Conservation (phyloP, 2,113 vertebrate species). For the Atherinomorus stipes region DNA sequence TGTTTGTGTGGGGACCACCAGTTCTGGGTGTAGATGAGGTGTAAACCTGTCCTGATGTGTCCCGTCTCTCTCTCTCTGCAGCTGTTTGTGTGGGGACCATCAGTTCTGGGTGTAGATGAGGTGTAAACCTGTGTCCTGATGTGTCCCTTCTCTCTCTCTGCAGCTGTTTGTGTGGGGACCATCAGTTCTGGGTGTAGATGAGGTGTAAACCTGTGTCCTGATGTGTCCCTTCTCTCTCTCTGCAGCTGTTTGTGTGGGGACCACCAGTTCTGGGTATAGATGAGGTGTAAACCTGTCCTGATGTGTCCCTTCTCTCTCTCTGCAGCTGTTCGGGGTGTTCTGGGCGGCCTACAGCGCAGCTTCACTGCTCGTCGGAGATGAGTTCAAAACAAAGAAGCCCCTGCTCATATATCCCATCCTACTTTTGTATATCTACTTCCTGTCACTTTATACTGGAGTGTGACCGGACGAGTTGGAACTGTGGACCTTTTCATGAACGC, state of each 20-base stretch:
- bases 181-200: too few species aligned
- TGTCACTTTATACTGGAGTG: slow-evolving; percentile 98
- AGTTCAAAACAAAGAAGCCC: slow-evolving; percentile 99
- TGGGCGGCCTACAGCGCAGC: slow-evolving; percentile 99
- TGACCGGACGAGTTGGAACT: slow-evolving; percentile 78
- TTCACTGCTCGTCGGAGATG: slow-evolving; percentile 96
- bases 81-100: neutral
- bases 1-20: too few species aligned
- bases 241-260: neutral
- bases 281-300: too few species aligned
- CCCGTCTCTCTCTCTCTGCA: too few species aligned
- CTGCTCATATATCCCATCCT: slow-evolving; percentile 99
- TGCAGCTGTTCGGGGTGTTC: slow-evolving; percentile 96
- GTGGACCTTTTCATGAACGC: slow-evolving; percentile 71
- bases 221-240: neutral
- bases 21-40: too few species aligned
- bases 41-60: too few species aligned
- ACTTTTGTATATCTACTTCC: slow-evolving; percentile 99
- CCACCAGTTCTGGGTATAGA: too few species aligned
- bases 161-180: neutral
- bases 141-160: too few species aligned
- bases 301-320: slow-evolving; percentile 6
- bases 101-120: too few species aligned
- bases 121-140: too few species aligned
- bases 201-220: too few species aligned